A percentile compares a stretch with the other conserved stretches of the same genome.
Conservation (phyloP, 2,113 vertebrate genomes). For the Aegotheles bennettii region DNA sequence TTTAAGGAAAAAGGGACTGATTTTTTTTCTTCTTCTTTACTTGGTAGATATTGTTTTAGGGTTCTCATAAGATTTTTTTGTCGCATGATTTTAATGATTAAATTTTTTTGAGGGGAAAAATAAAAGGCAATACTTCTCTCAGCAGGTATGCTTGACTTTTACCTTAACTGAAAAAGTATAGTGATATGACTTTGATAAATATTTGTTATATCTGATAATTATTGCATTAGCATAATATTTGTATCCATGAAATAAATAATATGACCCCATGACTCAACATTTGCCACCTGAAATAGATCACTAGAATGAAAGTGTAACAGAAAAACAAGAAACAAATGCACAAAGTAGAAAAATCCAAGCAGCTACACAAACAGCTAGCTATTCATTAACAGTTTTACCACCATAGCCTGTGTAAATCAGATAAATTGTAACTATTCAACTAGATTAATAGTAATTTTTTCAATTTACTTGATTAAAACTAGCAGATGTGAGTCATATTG, state of each 20-base stretch:
- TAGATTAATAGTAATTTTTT: not conserved
- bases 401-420: not conserved
- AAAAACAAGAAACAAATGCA: not conserved
- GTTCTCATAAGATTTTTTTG: not conserved
- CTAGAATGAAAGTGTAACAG: not conserved
- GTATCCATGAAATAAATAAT: not conserved
- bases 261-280: not conserved
- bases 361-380: not conserved
- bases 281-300: not conserved
- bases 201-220: not conserved
- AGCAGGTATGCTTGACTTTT: not conserved
- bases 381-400: not conserved
- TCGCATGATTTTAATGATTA: not conserved
- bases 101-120: not conserved
- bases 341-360: not conserved
- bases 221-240: not conserved
- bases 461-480: not conserved
- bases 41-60: not conserved
- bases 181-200: not conserved
- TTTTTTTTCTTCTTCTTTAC: not conserved
- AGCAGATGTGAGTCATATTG: not conserved
- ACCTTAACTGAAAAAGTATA: not conserved
- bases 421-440: not conserved
- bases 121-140: not conserved
- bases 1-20: not conserved